A percentile compares a stretch with the other conserved stretches of the same genome.
These are phyloP conservation scores for Manacus vitellinus DNA, from an alignment of 2,113 vertebrate species.

Conservation along the genomic window DNA sequence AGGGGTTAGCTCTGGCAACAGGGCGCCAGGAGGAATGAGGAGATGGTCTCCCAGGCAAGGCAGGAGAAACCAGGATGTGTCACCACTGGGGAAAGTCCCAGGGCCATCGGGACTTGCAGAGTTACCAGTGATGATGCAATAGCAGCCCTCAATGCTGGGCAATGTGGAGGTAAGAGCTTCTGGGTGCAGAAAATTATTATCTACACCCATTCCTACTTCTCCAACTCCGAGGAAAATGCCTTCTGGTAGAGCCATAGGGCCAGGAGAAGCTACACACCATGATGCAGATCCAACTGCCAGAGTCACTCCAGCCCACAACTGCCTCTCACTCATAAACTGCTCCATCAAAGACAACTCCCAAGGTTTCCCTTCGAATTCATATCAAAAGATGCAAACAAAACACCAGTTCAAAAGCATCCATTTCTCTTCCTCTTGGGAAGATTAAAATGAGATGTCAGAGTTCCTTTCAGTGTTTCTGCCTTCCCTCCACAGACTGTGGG, in stretches of 20 bases:
- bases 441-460: not conserved
- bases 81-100: not conserved
- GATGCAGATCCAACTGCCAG: not conserved
- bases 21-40: not conserved
- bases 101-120: not conserved
- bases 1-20: not conserved
- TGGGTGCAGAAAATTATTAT: not conserved
- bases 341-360: not conserved
- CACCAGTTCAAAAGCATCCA: not conserved
- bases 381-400: not conserved
- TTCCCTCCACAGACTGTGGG: not conserved
- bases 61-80: not conserved
- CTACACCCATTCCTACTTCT: not conserved
- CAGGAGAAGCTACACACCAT: not conserved
- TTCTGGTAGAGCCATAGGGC: not conserved
- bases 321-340: not conserved
- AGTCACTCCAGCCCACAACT: not conserved
- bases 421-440: not conserved
- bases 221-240: not conserved
- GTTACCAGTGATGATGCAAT: not conserved
- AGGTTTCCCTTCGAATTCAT: not conserved
- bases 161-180: not conserved
- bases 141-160: rapidly evolving
- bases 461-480: not conserved
- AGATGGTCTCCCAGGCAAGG: not conserved